phyloP scores from a whole-genome alignment of 2,797 vertebrate genomes.

The Falco columbarius region DNA sequence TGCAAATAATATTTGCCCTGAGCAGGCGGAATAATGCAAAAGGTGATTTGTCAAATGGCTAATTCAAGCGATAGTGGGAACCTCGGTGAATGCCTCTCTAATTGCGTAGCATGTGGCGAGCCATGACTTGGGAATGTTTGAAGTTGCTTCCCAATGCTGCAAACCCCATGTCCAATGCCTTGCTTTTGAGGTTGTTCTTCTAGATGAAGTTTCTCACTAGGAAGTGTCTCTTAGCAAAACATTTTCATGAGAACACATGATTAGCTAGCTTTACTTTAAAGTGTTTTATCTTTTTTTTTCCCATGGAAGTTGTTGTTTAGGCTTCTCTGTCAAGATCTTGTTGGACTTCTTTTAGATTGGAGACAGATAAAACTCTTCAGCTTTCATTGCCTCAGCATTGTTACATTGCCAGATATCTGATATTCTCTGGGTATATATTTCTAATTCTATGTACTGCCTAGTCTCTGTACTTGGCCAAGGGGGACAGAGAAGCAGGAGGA shows the following conservation, averaged over 20 bases:
- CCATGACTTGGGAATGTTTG: neutral
- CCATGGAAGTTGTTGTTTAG: neutral
- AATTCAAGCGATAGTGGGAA: neutral
- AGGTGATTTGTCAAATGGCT: neutral
- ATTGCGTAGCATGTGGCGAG: neutral
- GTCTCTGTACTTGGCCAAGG: neutral
- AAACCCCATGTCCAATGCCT: fast-evolving
- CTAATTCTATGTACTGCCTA: neutral
- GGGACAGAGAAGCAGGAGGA: neutral
- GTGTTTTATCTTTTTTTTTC: neutral
- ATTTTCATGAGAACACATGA: neutral
- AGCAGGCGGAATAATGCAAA: neutral
- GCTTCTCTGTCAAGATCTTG: neutral
- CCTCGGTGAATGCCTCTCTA: neutral
- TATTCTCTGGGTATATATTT: neutral
- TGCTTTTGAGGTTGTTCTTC: neutral
- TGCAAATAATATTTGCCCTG: neutral
- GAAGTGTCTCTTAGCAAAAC: neutral
- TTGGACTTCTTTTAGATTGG: neutral
- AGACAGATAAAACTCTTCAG: neutral
- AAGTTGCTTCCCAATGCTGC: neutral
- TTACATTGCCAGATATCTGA: neutral
- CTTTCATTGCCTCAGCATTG: neutral
- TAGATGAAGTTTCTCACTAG: neutral
- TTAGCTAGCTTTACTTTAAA: neutral